A percentile compares a stretch with the other conserved stretches of the same genome.
Evolutionary conservation across 1,140 invertebrate genomes (phyloP).

Genomic region (Campoletis sonorensis): DNA sequence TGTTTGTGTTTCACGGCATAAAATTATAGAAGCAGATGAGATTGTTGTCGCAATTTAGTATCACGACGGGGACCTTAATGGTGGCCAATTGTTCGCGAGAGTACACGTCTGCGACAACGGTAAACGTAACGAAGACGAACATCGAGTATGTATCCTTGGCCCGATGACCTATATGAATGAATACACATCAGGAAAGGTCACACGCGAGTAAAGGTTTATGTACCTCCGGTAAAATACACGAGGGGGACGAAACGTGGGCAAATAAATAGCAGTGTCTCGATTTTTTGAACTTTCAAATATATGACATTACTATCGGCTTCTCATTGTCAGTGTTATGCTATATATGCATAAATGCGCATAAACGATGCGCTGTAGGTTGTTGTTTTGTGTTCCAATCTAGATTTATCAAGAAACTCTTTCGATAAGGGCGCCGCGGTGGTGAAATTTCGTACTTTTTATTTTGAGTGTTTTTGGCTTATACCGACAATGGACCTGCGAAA

Average conservation of each 20-base stretch:
- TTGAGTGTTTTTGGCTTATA: no score
- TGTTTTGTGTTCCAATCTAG: no score
- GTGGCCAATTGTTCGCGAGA: neutral
- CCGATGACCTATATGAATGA: constrained; percentile 7
- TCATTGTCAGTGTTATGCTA: no score
- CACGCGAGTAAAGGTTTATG: constrained; percentile 7
- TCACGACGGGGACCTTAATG: neutral
- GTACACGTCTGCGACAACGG: neutral
- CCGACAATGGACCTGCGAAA: no score
- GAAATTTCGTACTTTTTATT: no score
- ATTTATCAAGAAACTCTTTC: no score
- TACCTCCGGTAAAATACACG: neutral
- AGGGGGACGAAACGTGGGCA: neutral
- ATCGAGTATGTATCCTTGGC: neutral
- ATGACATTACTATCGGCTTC: neutral
- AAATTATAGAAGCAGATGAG: constrained; percentile 8
- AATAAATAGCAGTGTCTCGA: neutral
- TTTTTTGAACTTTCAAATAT: neutral
- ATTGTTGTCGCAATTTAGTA: neutral
- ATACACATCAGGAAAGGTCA: constrained; percentile 2
- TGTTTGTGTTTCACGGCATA: neutral
- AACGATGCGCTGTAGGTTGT: no score
- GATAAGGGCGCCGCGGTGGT: no score
- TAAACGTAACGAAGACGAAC: constrained; percentile 7
- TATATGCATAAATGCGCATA: no score